These are phyloP conservation scores for Lasioglossum zephyrum DNA, from an alignment of 2,888 invertebrate species.

Conservation along the genomic window DNA sequence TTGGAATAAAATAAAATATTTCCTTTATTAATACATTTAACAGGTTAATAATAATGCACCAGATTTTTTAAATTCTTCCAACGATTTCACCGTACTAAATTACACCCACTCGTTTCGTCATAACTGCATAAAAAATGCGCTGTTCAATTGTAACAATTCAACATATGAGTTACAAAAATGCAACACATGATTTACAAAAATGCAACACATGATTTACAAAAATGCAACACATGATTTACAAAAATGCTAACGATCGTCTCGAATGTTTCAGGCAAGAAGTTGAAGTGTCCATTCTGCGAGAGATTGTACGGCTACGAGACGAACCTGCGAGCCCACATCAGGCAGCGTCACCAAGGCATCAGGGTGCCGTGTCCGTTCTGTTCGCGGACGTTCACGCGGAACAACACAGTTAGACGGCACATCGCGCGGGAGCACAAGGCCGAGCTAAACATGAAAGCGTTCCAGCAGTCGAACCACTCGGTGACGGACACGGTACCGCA, in stretches of 20 bases:
- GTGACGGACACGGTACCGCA: conserved; percentile 80
- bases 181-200: too few relatives aligned
- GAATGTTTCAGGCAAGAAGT: conserved; percentile 90
- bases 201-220: too few relatives aligned
- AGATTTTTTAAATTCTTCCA: too few relatives aligned
- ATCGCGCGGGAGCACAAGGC: conserved; percentile 96
- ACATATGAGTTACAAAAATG: too few relatives aligned
- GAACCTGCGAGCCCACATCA: conserved; percentile 95
- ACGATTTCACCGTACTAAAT: too few relatives aligned
- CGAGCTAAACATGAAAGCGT: conserved; percentile 88
- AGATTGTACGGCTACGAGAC: conserved; percentile 96
- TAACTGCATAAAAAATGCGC: too few relatives aligned
- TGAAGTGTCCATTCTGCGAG: conserved; percentile 97
- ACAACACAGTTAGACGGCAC: conserved; percentile 96
- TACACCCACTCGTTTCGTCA: too few relatives aligned
- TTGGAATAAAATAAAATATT: too few relatives aligned
- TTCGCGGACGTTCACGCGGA: conserved; percentile 95
- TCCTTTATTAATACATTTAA: too few relatives aligned
- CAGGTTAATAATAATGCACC: too few relatives aligned
- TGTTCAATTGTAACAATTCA: too few relatives aligned
- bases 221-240: too few relatives aligned
- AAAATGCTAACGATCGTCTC: background rate
- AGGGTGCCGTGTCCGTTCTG: conserved; percentile 96
- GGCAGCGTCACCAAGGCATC: conserved; percentile 96
- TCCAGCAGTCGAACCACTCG: conserved; percentile 85